phyloP scores from a whole-genome alignment of 2,113 vertebrate species.

The Galbula dea region DNA sequence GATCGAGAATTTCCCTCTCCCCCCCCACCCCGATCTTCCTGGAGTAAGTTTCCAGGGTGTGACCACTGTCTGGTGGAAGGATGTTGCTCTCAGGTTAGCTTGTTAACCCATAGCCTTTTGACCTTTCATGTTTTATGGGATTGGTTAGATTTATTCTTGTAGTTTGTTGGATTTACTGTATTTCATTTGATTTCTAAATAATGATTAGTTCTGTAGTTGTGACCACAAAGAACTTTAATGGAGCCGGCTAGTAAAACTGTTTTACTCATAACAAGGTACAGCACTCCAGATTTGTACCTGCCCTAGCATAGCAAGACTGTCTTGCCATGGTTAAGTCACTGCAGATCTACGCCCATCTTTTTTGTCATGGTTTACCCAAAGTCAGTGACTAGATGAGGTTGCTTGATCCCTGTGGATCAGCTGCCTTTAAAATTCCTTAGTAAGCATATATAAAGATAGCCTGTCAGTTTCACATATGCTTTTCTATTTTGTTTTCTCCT shows the following conservation, averaged over 20 bases:
- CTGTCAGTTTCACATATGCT: not conserved
- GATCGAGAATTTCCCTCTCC: not conserved
- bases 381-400: not conserved
- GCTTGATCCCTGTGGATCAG: not conserved
- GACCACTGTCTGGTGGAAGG: conserved; percentile 55
- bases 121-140: not conserved
- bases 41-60: conserved; percentile 51
- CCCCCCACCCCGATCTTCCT: not conserved
- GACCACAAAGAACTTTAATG: not conserved
- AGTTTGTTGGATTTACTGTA: not conserved
- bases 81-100: conserved; percentile 58
- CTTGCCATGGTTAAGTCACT: not conserved
- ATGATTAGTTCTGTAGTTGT: not conserved
- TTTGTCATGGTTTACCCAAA: not conserved
- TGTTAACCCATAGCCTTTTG: conserved; percentile 57
- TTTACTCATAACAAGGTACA: not conserved
- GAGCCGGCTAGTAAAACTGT: not conserved
- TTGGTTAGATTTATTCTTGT: conserved; percentile 37
- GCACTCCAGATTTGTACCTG: not conserved
- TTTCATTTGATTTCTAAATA: not conserved
- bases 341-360: not conserved
- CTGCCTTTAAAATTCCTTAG: not conserved
- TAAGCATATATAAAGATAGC: not conserved
- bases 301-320: not conserved
- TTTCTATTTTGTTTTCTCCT: not conserved